Conservation (phyloP, 2,797 vertebrate species). For the Numenius phaeopus region DNA sequence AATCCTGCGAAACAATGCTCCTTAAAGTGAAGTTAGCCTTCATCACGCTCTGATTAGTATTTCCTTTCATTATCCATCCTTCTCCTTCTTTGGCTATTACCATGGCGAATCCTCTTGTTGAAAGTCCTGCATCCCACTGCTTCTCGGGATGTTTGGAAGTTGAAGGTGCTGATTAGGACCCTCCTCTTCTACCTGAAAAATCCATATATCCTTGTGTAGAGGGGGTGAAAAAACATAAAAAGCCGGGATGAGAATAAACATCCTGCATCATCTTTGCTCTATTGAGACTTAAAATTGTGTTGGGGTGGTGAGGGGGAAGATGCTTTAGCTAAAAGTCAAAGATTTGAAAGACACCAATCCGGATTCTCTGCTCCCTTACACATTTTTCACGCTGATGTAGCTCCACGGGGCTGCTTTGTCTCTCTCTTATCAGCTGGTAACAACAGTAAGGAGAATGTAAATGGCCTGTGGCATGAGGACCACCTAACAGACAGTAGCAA, state of each 20-base stretch:
- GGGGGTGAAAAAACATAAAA: neutral
- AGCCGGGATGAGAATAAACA: neutral
- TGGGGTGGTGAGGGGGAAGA: rapidly evolving
- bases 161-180: neutral
- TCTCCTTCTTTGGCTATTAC: neutral
- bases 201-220: neutral
- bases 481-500: neutral
- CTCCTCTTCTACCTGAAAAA: neutral
- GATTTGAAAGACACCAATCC: neutral
- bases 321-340: neutral
- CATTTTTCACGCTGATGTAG: neutral
- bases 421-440: neutral
- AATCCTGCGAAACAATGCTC: neutral
- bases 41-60: neutral
- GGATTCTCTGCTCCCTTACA: neutral
- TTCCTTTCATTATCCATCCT: neutral
- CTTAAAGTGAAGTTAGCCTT: neutral
- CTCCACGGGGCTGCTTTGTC: neutral
- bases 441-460: neutral
- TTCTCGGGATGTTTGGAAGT: neutral
- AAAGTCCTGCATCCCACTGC: neutral
- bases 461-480: neutral
- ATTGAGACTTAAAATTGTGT: neutral
- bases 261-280: neutral
- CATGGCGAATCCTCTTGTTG: neutral